phyloP scores from a whole-genome alignment of 2,797 vertebrate species.

The Chrosomus eos region DNA sequence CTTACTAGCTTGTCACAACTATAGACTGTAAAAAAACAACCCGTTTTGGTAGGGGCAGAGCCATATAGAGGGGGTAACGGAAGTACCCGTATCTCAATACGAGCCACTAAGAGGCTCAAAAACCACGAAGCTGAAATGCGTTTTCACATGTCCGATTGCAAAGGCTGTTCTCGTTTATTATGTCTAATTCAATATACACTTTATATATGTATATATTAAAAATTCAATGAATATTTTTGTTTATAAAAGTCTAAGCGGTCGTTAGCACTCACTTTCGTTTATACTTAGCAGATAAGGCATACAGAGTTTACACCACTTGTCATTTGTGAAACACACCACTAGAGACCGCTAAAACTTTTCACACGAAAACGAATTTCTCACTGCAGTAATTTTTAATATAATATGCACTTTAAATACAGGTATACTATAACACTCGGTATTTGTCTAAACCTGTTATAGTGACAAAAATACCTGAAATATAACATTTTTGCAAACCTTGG shows the following conservation, averaged over 20 bases:
- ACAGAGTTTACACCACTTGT: background rate
- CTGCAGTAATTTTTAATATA: background rate
- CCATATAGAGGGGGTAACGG: too few relatives aligned
- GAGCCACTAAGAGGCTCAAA: slow-evolving; percentile 8
- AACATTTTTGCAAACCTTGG: background rate
- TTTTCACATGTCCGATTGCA: background rate
- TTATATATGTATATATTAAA: background rate
- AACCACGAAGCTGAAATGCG: background rate
- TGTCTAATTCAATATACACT: background rate
- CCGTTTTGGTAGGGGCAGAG: background rate
- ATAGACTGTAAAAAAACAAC: too few relatives aligned
- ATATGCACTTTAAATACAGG: background rate
- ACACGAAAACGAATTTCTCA: background rate
- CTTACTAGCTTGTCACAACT: background rate
- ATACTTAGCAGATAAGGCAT: background rate
- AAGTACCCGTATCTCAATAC: slow-evolving; percentile 2
- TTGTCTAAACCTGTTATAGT: background rate
- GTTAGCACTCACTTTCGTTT: background rate
- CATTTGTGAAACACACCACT: background rate
- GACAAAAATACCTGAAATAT: background rate
- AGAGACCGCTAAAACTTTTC: background rate
- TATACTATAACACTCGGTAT: background rate
- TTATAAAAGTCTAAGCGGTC: background rate
- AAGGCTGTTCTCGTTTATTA: background rate
- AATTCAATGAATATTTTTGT: too few relatives aligned